A percentile compares a stretch with the other conserved stretches of the same genome.
Evolutionary conservation across 1,140 invertebrate species (phyloP).

Genomic region (Charaxes varanes): DNA sequence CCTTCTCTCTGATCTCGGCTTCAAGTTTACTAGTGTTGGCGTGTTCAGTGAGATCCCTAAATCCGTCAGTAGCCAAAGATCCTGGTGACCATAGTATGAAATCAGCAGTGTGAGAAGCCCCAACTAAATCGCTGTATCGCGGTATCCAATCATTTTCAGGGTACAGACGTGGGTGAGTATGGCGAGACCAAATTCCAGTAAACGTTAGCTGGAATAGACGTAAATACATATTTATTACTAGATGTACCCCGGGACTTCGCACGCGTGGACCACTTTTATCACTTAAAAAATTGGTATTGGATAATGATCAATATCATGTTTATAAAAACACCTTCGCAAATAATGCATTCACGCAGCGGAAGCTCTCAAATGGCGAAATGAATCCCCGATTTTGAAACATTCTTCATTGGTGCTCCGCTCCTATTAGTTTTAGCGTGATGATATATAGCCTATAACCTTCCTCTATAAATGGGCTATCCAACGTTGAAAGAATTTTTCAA

Average conservation of each 20-base stretch:
- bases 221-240: too few species aligned
- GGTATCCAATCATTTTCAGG: slow-evolving; percentile 60
- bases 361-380: too few species aligned
- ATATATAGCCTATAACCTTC: too few species aligned
- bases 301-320: not conserved
- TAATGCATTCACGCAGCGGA: too few species aligned
- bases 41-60: slow-evolving; percentile 46
- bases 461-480: too few species aligned
- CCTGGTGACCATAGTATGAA: slow-evolving; percentile 49
- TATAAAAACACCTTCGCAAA: not conserved
- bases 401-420: too few species aligned
- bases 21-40: slow-evolving; percentile 52
- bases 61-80: slow-evolving; percentile 35
- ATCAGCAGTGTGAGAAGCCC: slow-evolving; percentile 45
- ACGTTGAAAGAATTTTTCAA: too few species aligned
- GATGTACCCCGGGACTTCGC: too few species aligned
- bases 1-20: slow-evolving; percentile 50
- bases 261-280: too few species aligned
- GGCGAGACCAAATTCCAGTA: slow-evolving; percentile 57
- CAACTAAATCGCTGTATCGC: slow-evolving; percentile 47
- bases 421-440: too few species aligned
- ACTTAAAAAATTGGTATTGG: not conserved
- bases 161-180: slow-evolving; percentile 50
- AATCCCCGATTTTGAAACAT: too few species aligned
- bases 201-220: slow-evolving; percentile 39